Conservation (phyloP, 2,113 vertebrate species). For the Motacilla tschutschensis region DNA sequence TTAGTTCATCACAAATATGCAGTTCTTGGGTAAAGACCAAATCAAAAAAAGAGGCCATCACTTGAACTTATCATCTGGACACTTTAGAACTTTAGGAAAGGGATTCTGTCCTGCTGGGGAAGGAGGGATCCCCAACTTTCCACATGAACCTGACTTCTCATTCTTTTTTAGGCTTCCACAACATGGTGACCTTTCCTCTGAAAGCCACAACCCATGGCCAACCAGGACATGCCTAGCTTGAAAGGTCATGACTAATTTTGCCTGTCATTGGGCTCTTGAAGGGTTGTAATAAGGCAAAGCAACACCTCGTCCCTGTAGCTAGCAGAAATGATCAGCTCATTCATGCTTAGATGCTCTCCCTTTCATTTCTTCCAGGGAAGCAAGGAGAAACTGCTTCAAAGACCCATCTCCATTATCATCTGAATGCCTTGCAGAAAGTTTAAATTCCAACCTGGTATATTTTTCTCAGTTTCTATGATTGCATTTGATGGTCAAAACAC, state of each 20-base stretch:
- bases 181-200: conserved; percentile 56
- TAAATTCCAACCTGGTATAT: conserved; percentile 79
- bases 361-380: conserved; percentile 82
- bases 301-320: conserved; percentile 34
- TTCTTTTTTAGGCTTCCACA: conserved; percentile 62
- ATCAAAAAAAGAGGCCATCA: neutral
- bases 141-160: conserved; percentile 46
- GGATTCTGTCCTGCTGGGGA: conserved; percentile 17
- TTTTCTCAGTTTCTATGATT: conserved; percentile 69
- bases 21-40: neutral
- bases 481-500: conserved; percentile 54
- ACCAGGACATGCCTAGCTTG: conserved; percentile 55
- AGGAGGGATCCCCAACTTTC: conserved; percentile 25
- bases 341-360: conserved; percentile 74
- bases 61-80: neutral
- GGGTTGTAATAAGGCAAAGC: conserved; percentile 32
- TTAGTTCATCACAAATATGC: neutral
- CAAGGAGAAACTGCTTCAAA: conserved; percentile 79
- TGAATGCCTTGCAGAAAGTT: conserved; percentile 80
- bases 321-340: conserved; percentile 50
- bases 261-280: conserved; percentile 43
- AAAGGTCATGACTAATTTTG: conserved; percentile 58
- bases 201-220: conserved; percentile 52
- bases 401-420: conserved; percentile 78
- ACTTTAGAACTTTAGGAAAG: neutral